A percentile compares a stretch with the other conserved stretches of the same genome.
phyloP scores from a whole-genome alignment of 1,140 invertebrate species.

The Theocolax elegans region DNA sequence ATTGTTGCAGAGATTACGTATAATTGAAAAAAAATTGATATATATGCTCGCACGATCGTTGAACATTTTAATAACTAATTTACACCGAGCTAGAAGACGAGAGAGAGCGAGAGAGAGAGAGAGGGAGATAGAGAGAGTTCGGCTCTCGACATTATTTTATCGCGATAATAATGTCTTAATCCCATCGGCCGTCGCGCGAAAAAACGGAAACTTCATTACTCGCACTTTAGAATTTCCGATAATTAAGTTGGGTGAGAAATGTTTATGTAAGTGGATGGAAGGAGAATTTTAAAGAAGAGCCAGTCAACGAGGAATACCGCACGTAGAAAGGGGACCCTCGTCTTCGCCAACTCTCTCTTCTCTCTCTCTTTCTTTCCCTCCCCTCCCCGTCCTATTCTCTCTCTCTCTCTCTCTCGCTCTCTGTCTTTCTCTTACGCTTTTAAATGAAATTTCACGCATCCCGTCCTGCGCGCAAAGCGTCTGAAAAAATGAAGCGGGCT shows the following conservation, averaged over 20 bases:
- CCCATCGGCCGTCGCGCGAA: neutral
- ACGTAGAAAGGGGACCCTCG: neutral
- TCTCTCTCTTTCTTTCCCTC: no score
- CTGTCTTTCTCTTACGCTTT: no score
- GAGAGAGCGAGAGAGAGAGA: no score
- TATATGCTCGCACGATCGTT: neutral
- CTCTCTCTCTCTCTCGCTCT: neutral
- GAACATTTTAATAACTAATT: slow-evolving; percentile 33
- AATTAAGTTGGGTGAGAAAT: slow-evolving; percentile 39
- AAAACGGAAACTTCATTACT: slow-evolving; percentile 20
- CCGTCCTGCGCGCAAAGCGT: no score
- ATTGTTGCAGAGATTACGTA: neutral
- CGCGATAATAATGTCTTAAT: slow-evolving; percentile 22
- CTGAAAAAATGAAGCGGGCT: neutral
- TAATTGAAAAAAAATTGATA: slow-evolving; percentile 40
- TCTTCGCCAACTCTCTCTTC: neutral
- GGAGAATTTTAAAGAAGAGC: slow-evolving; percentile 34
- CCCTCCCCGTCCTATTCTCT: neutral
- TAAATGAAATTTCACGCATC: no score
- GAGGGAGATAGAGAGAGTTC: no score
- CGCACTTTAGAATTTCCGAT: slow-evolving; percentile 40
- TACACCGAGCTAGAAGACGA: no score
- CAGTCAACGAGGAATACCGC: slow-evolving; percentile 7
- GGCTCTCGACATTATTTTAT: slow-evolving; percentile 30
- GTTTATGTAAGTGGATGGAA: slow-evolving; percentile 31